Conservation (phyloP, 2,888 invertebrate genomes). For the Yponomeuta sedellus region DNA sequence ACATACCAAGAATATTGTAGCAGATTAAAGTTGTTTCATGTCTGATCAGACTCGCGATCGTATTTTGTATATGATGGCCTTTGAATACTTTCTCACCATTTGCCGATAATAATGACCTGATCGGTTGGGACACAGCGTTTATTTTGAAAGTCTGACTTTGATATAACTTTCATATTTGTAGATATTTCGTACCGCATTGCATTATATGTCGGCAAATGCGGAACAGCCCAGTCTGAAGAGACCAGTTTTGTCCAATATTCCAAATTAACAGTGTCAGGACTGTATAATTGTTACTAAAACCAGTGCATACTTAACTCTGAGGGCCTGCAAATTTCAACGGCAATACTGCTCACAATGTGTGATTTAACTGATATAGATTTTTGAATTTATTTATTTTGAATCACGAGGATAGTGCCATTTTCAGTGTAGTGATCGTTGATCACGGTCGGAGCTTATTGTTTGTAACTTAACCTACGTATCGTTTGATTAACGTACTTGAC, state of each 20-base stretch:
- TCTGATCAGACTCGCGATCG: not conserved
- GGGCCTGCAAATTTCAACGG: not conserved
- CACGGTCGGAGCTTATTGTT: slow-evolving; percentile 29
- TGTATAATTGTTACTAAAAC: not conserved
- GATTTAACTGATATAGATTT: slow-evolving; percentile 18
- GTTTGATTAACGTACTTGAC: not conserved
- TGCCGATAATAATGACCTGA: not conserved
- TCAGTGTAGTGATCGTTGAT: slow-evolving; percentile 43
- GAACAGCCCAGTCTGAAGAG: too few species aligned
- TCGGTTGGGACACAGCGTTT: not conserved
- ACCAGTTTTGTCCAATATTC: too few species aligned
- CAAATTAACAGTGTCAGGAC: not conserved
- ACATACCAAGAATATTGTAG: not conserved
- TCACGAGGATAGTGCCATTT: slow-evolving; percentile 60
- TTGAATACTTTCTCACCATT: not conserved
- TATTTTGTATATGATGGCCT: not conserved
- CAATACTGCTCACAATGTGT: slow-evolving; percentile 8
- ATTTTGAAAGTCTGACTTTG: too few species aligned
- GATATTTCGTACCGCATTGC: too few species aligned
- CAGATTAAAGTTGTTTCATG: not conserved
- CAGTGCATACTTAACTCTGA: not conserved
- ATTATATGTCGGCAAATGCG: too few species aligned
- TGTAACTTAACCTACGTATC: not conserved
- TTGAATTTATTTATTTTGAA: slow-evolving; percentile 29
- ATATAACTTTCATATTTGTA: too few species aligned